A percentile compares a stretch with the other conserved stretches of the same genome.
phyloP scores from a whole-genome alignment of 2,113 vertebrate species.

The Triplophysa dalaica region DNA sequence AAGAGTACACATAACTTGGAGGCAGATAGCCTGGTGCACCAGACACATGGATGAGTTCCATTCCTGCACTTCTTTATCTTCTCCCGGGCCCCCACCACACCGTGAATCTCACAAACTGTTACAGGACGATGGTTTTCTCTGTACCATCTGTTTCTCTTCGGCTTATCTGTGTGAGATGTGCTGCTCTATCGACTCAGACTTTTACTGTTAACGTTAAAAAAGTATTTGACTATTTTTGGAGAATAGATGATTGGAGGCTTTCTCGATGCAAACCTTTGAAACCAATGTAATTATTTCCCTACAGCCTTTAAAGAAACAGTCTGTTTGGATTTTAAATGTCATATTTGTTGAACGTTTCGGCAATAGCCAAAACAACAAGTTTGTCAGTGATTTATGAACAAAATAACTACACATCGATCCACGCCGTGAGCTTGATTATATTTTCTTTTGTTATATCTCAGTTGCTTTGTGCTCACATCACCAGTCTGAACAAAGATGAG shows the following conservation, averaged over 20 bases:
- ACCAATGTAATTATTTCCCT: slow-evolving; percentile 1
- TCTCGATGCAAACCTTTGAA: slow-evolving; percentile 12
- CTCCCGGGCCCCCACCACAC: background rate
- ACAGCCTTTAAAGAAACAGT: background rate
- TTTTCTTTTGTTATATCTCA: background rate
- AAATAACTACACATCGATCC: background rate
- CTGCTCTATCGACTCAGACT: slow-evolving; percentile 8
- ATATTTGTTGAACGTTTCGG: background rate
- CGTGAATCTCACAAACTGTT: slow-evolving; percentile 40
- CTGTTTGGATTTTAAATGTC: background rate
- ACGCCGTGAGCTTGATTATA: background rate
- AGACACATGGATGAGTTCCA: slow-evolving; percentile 44
- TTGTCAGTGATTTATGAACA: background rate
- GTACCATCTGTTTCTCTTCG: slow-evolving; percentile 42
- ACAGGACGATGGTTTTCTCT: slow-evolving; percentile 21
- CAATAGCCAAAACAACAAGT: background rate
- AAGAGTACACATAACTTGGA: slow-evolving; percentile 21
- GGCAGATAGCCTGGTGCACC: slow-evolving; percentile 40
- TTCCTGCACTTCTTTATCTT: slow-evolving; percentile 19
- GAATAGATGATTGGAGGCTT: background rate
- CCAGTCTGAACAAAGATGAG: background rate
- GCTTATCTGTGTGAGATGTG: slow-evolving; percentile 44
- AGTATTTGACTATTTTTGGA: background rate
- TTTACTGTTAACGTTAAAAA: slow-evolving; percentile 11
- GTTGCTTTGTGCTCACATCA: background rate